These are phyloP conservation scores for Pectinophora gossypiella DNA, from an alignment of 1,140 invertebrate species.

Conservation along the genomic window DNA sequence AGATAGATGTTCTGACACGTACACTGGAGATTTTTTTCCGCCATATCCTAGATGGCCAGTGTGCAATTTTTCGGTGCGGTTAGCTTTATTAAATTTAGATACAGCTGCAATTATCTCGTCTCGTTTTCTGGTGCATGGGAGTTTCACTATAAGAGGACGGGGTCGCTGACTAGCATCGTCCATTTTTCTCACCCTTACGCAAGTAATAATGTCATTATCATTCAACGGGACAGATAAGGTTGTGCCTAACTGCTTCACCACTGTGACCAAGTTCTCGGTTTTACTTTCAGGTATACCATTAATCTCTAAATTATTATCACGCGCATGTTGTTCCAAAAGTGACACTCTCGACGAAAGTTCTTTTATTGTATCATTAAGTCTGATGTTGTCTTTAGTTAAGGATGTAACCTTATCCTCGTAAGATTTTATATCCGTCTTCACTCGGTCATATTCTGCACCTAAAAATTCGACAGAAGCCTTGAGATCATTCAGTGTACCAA, in stretches of 20 bases:
- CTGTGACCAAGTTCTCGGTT: not conserved
- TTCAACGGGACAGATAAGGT: not conserved
- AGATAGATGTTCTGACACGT: constrained; percentile 28
- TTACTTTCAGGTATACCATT: not conserved
- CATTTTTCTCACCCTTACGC: not conserved
- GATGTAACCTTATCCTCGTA: no score
- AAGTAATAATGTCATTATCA: not conserved
- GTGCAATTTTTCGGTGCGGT: constrained; percentile 17
- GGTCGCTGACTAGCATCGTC: not conserved
- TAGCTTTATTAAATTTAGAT: not conserved
- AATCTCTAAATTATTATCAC: not conserved
- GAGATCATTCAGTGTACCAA: no score
- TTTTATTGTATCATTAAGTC: no score
- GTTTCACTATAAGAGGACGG: not conserved
- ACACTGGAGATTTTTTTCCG: constrained; percentile 22
- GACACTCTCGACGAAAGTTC: no score
- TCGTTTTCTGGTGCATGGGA: not conserved
- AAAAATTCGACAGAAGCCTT: no score
- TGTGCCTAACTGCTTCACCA: not conserved
- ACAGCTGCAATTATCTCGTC: not conserved
- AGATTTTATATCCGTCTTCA: no score
- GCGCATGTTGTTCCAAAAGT: no score
- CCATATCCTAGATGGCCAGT: constrained; percentile 12
- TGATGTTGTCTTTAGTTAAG: no score
- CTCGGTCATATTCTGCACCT: no score